Conservation (phyloP, 2,113 vertebrate species). For the Balaenoptera acutorostrata region DNA sequence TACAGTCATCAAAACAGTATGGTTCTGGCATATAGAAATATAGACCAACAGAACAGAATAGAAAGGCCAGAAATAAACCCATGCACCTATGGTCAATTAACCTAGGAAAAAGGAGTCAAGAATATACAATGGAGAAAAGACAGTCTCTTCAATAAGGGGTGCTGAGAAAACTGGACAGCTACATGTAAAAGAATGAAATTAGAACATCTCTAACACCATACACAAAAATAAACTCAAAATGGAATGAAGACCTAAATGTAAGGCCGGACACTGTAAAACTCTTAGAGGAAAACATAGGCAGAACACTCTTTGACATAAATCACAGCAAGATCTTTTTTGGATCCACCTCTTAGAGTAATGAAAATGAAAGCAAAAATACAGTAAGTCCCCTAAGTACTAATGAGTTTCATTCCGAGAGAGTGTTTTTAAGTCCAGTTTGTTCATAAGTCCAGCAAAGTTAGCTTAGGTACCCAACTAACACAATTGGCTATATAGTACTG, state of each 20-base stretch:
- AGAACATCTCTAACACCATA: neutral
- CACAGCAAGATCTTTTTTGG: neutral
- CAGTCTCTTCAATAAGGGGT: neutral
- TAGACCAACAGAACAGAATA: neutral
- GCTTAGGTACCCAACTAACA: too few relatives aligned
- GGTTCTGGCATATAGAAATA: neutral
- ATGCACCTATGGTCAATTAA: neutral
- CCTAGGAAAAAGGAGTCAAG: neutral
- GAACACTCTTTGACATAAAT: neutral
- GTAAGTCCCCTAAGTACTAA: too few relatives aligned
- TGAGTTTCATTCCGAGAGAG: too few relatives aligned
- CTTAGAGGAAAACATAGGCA: neutral
- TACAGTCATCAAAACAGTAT: neutral
- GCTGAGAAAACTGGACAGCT: neutral
- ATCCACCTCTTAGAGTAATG: neutral
- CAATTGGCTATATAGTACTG: too few relatives aligned
- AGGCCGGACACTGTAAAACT: neutral
- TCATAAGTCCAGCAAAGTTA: too few relatives aligned
- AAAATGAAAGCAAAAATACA: neutral
- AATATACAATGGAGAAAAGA: neutral
- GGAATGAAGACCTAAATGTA: neutral
- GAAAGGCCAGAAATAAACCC: neutral
- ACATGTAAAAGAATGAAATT: neutral
- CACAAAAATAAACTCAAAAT: neutral
- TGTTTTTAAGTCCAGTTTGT: rapidly evolving